Conservation (phyloP, 2,888 invertebrate species). For the Trichacis sp. region DNA sequence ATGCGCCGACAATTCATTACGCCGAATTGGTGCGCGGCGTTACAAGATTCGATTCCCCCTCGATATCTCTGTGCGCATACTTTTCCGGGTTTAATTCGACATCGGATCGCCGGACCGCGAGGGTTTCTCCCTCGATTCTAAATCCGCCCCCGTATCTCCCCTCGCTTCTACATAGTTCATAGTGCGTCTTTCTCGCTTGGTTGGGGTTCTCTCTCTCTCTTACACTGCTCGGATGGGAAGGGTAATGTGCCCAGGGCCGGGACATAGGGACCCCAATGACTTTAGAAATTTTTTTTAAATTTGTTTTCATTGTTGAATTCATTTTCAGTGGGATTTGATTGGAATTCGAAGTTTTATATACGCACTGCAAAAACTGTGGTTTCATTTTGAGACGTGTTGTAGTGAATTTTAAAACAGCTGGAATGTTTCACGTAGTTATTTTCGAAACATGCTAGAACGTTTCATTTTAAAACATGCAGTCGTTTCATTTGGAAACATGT, state of each 20-base stretch:
- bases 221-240: conserved; percentile 38
- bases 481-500: too few species aligned
- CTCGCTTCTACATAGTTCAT: conserved; percentile 13
- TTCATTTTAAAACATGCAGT: too few species aligned
- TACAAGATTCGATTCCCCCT: conserved; percentile 28
- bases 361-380: too few species aligned
- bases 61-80: conserved; percentile 35
- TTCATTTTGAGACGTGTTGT: too few species aligned
- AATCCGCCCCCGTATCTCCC: conserved; percentile 23
- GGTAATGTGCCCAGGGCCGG: conserved; percentile 39
- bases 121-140: conserved; percentile 45
- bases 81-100: conserved; percentile 62
- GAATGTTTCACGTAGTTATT: too few species aligned
- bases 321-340: too few species aligned
- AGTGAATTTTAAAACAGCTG: too few species aligned
- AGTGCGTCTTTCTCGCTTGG: conserved; percentile 37
- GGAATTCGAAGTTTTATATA: too few species aligned
- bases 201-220: conserved; percentile 22
- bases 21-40: conserved; percentile 24
- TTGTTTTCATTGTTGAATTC: too few species aligned
- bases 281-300: too few species aligned
- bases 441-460: too few species aligned
- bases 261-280: conserved; percentile 10
- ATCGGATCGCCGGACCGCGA: conserved; percentile 53
- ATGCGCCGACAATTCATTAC: conserved; percentile 35